A percentile compares a stretch with the other conserved stretches of the same genome.
Conservation (phyloP, 1,140 invertebrate genomes). For the Drosophila novamexicana region DNA sequence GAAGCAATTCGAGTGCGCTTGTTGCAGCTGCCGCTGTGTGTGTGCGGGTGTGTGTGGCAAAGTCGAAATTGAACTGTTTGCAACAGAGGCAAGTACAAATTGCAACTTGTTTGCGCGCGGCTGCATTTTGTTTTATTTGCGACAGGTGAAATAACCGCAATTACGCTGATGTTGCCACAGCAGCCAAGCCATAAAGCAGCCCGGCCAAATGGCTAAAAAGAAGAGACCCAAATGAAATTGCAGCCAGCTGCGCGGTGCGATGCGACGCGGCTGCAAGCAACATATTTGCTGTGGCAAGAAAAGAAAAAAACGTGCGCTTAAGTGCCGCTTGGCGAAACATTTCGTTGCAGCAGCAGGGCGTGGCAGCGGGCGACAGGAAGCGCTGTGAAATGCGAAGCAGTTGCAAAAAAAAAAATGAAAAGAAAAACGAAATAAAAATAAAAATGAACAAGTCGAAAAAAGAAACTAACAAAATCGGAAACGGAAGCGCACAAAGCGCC, state of each 20-base stretch:
- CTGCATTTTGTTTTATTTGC: slow-evolving; percentile 82
- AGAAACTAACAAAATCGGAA: slow-evolving; percentile 79
- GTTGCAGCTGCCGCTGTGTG: background rate
- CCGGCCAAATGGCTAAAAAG: slow-evolving; percentile 14
- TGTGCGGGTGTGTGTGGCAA: slow-evolving; percentile 12
- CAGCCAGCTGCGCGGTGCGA: slow-evolving; percentile 18
- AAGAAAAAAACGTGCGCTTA: slow-evolving; percentile 56
- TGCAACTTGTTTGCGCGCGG: slow-evolving; percentile 75
- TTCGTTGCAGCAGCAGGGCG: slow-evolving; percentile 59
- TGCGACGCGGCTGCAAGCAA: slow-evolving; percentile 14
- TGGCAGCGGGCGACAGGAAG: slow-evolving; percentile 31
- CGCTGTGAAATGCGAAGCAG: slow-evolving; percentile 58
- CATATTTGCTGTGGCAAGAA: slow-evolving; percentile 70
- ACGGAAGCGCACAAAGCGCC: slow-evolving; percentile 80
- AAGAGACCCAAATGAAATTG: slow-evolving; percentile 66
- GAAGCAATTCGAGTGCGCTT: slow-evolving; percentile 34
- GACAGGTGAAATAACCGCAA: slow-evolving; percentile 81
- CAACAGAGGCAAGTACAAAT: slow-evolving; percentile 68
- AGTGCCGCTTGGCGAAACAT: slow-evolving; percentile 81
- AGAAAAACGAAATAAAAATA: too few species aligned
- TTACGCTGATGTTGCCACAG: slow-evolving; percentile 64
- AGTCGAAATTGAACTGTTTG: slow-evolving; percentile 79
- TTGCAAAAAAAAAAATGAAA: background rate
- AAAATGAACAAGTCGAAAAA: background rate
- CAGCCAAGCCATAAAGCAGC: slow-evolving; percentile 21